Evolutionary conservation across 2,797 vertebrate genomes (phyloP).

Genomic region (Chaetophractus vellerosus): DNA sequence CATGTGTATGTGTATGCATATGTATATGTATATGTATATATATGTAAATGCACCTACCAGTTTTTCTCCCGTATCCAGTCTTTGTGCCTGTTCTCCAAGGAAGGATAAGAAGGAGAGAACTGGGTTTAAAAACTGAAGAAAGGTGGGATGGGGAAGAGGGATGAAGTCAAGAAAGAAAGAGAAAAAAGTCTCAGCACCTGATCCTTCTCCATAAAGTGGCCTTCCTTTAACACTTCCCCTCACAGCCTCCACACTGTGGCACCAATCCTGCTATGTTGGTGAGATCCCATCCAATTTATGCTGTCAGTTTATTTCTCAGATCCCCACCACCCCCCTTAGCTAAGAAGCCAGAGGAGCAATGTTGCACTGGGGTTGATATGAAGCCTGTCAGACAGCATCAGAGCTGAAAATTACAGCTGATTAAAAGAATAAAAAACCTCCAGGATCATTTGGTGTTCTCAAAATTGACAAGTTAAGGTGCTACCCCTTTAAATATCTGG

Average conservation of each 20-base stretch:
- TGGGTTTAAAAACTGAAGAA: background rate
- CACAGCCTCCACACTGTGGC: background rate
- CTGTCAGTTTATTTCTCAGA: conserved; percentile 33
- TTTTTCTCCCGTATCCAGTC: background rate
- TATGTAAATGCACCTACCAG: background rate
- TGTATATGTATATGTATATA: background rate
- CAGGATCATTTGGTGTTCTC: conserved; percentile 75
- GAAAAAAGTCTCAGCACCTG: background rate
- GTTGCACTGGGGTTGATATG: conserved; percentile 69
- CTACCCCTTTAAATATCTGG: conserved; percentile 81
- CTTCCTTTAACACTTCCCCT: background rate
- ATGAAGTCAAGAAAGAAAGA: background rate
- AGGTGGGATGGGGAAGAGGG: too few species aligned
- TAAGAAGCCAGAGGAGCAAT: conserved; percentile 62
- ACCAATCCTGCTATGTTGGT: background rate
- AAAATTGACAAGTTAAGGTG: conserved; percentile 83
- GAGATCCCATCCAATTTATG: conserved; percentile 28
- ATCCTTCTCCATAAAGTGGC: background rate
- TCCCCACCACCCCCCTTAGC: background rate
- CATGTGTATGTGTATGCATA: too few species aligned
- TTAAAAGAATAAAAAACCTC: conserved; percentile 82
- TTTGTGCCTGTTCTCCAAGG: background rate
- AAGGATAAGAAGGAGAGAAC: conserved; percentile 4
- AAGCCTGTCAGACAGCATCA: conserved; percentile 84
- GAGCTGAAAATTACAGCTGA: conserved; percentile 85